These are phyloP conservation scores for Marcusenius ussheri DNA, from an alignment of 2,113 vertebrate genomes.

Conservation along the genomic window DNA sequence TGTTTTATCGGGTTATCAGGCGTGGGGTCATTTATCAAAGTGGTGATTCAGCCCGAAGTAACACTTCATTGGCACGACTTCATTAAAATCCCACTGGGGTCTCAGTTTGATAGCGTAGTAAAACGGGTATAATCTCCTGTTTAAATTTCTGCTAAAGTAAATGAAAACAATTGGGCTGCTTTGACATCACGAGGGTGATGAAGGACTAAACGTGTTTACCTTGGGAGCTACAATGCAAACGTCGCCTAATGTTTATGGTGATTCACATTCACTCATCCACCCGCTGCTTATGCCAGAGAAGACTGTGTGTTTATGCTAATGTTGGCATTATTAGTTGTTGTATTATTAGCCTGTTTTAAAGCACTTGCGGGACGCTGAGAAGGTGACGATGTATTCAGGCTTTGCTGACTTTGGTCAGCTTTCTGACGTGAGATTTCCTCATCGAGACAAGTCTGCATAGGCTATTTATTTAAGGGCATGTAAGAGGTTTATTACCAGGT, in stretches of 20 bases:
- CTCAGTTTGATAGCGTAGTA: background rate
- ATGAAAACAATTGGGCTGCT: background rate
- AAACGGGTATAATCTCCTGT: background rate
- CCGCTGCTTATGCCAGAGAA: background rate
- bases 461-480: background rate
- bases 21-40: background rate
- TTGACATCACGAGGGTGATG: background rate
- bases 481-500: too few species aligned
- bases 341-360: background rate
- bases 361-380: background rate
- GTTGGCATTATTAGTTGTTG: background rate
- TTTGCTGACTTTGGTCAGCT: too few species aligned
- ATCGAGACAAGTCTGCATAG: background rate
- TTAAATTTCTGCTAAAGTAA: background rate
- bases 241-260: background rate
- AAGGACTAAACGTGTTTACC: background rate
- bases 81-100: background rate
- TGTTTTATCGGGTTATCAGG: background rate
- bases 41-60: background rate
- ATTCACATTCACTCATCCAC: background rate
- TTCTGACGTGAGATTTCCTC: too few species aligned
- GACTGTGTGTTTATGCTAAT: background rate
- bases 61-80: background rate
- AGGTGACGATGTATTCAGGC: background rate
- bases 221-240: background rate